These are phyloP conservation scores for Chionoecetes opilio DNA, from an alignment of 1,140 invertebrate genomes.

Conservation along the genomic window DNA sequence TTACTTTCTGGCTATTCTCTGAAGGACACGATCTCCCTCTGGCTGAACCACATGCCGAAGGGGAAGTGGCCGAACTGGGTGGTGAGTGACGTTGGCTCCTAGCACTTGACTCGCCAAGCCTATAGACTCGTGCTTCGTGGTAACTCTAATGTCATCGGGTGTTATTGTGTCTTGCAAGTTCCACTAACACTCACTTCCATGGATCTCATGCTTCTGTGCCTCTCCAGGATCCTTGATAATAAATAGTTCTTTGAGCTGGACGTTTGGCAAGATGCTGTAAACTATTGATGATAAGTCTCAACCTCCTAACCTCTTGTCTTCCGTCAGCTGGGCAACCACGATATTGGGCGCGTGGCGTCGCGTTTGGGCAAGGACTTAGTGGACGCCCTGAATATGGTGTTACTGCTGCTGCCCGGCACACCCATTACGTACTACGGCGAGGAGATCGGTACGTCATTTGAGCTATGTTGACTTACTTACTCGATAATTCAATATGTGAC, in stretches of 20 bases:
- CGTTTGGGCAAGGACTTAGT: constrained; percentile 46
- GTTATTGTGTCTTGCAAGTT: no score
- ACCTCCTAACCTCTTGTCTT: background rate
- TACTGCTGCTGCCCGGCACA: background rate
- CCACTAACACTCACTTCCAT: no score
- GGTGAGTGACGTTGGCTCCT: no score
- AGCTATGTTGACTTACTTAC: no score
- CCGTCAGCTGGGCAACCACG: constrained; percentile 37
- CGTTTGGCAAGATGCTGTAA: no score
- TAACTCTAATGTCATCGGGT: no score
- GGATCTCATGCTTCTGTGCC: no score
- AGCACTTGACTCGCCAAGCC: no score
- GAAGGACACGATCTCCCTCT: constrained; percentile 55
- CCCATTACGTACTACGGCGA: constrained; percentile 40
- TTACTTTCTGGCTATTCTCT: constrained; percentile 61
- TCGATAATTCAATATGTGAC: no score
- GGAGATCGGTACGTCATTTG: constrained; percentile 50
- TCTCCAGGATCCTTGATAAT: no score
- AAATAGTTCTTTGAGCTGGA: no score
- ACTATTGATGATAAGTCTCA: background rate
- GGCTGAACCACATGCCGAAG: constrained; percentile 73
- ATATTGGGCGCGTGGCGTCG: constrained; percentile 36
- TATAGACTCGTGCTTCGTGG: no score
- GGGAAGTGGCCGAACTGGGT: constrained; percentile 80
- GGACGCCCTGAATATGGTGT: constrained; percentile 47